Evolutionary conservation across 1,140 invertebrate genomes (phyloP), one percentile per base, ranked within the genome.

Genomic region (Aphaenogaster floridana): DNA sequence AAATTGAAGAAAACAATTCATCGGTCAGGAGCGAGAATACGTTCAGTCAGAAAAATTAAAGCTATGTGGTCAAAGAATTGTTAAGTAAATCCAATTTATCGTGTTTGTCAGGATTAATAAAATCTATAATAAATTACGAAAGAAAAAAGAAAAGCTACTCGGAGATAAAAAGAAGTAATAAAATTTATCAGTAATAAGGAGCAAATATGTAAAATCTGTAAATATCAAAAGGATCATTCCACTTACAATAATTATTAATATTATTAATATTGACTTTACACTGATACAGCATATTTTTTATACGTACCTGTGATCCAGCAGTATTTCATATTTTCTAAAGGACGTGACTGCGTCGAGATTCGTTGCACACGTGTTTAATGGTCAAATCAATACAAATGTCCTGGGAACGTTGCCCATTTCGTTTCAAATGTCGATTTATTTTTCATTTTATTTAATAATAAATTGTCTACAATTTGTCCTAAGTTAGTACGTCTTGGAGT

Each of bases 401-500:
- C 61, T 68, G 76, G 71, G 66, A 69, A 81, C 61, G 42, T 69
- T 45, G 52, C 61, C 17, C 69, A 42, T 79, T 91, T 93, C 91
- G 80, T 95, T 95, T 94, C 92, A 95, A 95, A 95, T 94, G 92
- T 94, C 94, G 92, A 92, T 95, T 95, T 94, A 93, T 94, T 95
- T 92, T 93, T 94, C 89, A 93, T 94, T 95, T 95, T 93, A 94
- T 95, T 95, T 94, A 94, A 95, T 95, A 95, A 95, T 95, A 95
- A 95, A 95, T 95, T 94, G 93, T 94, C 94, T 95, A 95, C 95
- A 95, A 95, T 95, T 95, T 93, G 91, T 95, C 92, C 94, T 95
- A 95, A 94, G 92, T 92, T 94, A 95, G 94, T 95, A 94, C 92
- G 94, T 94, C 92, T 94, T 94, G 92, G 92, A 94, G 91, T 94